phyloP scores from a whole-genome alignment of 2,888 invertebrate genomes.

The Yponomeuta sedellus region DNA sequence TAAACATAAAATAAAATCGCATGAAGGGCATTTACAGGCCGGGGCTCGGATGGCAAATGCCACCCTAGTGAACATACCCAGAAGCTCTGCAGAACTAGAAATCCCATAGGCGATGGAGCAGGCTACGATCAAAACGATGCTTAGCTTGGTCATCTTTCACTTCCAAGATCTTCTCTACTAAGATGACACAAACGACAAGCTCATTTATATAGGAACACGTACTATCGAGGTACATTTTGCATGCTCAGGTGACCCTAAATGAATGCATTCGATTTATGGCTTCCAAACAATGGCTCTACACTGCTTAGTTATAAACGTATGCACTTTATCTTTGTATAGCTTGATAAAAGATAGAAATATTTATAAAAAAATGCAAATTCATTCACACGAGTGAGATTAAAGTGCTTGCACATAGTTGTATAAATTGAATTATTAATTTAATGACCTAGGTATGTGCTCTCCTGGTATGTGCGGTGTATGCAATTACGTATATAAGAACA shows the following conservation, averaged over 20 bases:
- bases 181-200: not conserved
- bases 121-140: not conserved
- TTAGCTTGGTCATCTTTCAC: not conserved
- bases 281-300: not conserved
- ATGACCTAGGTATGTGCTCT: no score
- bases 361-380: no score
- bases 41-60: no score
- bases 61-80: not conserved
- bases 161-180: not conserved
- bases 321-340: not conserved
- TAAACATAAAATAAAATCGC: no score
- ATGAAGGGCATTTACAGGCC: no score
- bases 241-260: slow-evolving; percentile 36
- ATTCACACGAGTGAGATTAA: no score
- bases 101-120: not conserved
- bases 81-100: not conserved
- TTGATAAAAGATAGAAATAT: no score
- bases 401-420: no score
- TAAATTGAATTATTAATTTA: no score
- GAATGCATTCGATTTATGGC: slow-evolving; percentile 29
- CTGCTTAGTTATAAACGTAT: not conserved
- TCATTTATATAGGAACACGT: not conserved
- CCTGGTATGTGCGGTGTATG: no score
- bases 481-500: no score
- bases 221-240: slow-evolving; percentile 23